phyloP scores from a whole-genome alignment of 2,797 vertebrate genomes.

The Pteronotus mesoamericanus region DNA sequence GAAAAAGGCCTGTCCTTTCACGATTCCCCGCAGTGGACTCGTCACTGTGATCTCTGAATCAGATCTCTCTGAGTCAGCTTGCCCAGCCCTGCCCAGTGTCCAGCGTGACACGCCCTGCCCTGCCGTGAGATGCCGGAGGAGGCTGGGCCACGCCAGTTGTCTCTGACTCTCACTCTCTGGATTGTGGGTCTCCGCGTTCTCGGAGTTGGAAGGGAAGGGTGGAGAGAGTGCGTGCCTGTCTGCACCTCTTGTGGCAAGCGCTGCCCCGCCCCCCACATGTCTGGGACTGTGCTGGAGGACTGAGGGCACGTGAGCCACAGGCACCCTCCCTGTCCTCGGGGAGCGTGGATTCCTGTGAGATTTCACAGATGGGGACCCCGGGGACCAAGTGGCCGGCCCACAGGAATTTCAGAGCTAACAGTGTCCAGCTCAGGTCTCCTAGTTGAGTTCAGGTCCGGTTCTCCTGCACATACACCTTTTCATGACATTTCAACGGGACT shows the following conservation, averaged over 20 bases:
- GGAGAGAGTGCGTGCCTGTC: accelerated
- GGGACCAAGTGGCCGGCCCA: background rate
- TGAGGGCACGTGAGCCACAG: background rate
- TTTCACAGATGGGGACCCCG: background rate
- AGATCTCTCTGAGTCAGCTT: background rate
- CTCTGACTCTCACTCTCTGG: background rate
- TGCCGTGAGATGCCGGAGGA: background rate
- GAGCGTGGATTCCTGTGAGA: background rate
- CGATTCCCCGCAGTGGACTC: accelerated
- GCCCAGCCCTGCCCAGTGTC: background rate
- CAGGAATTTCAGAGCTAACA: background rate
- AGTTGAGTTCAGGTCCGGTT: background rate
- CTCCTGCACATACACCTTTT: accelerated
- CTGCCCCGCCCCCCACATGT: accelerated
- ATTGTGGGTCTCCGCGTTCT: background rate
- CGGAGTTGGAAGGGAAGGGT: background rate
- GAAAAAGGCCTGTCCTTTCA: background rate
- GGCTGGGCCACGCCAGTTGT: accelerated
- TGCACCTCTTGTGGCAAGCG: background rate
- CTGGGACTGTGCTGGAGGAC: background rate
- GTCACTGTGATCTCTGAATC: background rate
- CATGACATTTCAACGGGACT: background rate
- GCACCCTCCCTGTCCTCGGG: background rate
- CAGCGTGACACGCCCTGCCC: background rate
- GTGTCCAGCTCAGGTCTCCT: background rate